Percentiles rank a stretch among this genome's conserved stretches.
Evolutionary conservation across 2,888 invertebrate species (phyloP).

Genomic region (Callyntrura guangdongensis): DNA sequence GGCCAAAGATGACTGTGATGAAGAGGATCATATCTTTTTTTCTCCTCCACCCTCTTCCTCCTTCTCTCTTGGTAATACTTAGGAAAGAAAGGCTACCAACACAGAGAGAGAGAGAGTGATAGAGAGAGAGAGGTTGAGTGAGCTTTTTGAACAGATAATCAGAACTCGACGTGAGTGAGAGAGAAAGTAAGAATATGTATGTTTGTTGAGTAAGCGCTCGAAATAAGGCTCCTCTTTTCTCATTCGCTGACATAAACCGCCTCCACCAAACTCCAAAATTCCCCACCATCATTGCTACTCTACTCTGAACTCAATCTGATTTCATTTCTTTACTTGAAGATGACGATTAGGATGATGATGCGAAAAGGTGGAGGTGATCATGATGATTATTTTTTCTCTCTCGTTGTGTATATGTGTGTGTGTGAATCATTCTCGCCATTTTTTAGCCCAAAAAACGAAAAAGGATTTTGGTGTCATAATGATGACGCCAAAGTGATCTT

Average conservation of each 20-base stretch:
- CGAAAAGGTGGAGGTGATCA: slow-evolving; percentile 60
- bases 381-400: slow-evolving; percentile 20
- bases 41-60: no score
- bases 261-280: slow-evolving; percentile 35
- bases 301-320: slow-evolving; percentile 68
- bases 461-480: no score
- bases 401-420: neutral
- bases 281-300: no score
- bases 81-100: neutral
- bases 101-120: neutral
- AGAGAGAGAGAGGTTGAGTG: neutral
- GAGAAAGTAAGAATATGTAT: no score
- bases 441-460: neutral
- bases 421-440: neutral
- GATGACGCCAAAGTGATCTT: no score
- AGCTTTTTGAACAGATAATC: no score
- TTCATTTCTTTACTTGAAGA: slow-evolving; percentile 59
- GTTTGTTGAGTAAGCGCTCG: no score
- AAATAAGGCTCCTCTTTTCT: neutral
- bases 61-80: slow-evolving; percentile 13
- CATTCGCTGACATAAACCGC: no score
- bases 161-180: no score
- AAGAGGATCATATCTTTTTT: slow-evolving; percentile 42
- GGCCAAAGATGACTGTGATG: slow-evolving; percentile 25
- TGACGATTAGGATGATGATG: no score